Evolutionary conservation across 2,113 vertebrate species (phyloP).

Genomic region (Mastomys coucha): DNA sequence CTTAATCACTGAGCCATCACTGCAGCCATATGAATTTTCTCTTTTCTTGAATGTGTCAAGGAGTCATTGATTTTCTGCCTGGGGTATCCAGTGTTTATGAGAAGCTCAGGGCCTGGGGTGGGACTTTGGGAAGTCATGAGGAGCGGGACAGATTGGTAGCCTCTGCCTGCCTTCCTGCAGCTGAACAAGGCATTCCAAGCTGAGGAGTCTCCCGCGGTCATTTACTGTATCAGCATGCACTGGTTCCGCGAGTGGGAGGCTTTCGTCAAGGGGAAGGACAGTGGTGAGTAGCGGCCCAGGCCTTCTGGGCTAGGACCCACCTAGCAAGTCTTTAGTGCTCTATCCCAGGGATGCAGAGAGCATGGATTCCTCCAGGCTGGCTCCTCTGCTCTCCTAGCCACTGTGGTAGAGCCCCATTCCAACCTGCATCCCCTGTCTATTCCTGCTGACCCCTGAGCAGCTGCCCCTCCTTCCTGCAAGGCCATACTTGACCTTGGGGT

Average conservation of each 20-base stretch:
- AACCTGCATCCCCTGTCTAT: not conserved
- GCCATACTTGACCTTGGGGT: not conserved
- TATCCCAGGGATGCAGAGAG: too few relatives aligned
- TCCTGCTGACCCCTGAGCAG: not conserved
- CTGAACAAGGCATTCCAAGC: slow-evolving; percentile 99
- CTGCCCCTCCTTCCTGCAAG: not conserved
- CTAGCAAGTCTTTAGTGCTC: not conserved
- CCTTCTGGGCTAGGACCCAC: not conserved
- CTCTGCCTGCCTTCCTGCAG: slow-evolving; percentile 78
- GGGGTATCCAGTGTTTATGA: not conserved
- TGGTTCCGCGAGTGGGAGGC: slow-evolving; percentile 99
- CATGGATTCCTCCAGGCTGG: not conserved
- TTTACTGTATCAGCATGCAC: slow-evolving; percentile 99
- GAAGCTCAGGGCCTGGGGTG: accelerated
- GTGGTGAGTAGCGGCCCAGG: slow-evolving; percentile 85
- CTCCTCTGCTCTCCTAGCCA: not conserved
- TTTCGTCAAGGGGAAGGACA: slow-evolving; percentile 99
- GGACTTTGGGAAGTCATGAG: accelerated
- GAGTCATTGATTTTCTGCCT: not conserved
- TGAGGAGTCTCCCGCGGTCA: slow-evolving; percentile 95
- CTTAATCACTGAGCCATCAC: not conserved
- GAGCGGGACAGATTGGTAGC: not conserved
- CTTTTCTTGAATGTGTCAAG: not conserved
- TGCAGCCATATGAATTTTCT: not conserved
- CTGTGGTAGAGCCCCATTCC: not conserved